Percentiles rank a stretch among this genome's conserved stretches.
These are phyloP conservation scores for Scaptomyza hsui DNA, from an alignment of 1,140 invertebrate species.

Conservation along the genomic window DNA sequence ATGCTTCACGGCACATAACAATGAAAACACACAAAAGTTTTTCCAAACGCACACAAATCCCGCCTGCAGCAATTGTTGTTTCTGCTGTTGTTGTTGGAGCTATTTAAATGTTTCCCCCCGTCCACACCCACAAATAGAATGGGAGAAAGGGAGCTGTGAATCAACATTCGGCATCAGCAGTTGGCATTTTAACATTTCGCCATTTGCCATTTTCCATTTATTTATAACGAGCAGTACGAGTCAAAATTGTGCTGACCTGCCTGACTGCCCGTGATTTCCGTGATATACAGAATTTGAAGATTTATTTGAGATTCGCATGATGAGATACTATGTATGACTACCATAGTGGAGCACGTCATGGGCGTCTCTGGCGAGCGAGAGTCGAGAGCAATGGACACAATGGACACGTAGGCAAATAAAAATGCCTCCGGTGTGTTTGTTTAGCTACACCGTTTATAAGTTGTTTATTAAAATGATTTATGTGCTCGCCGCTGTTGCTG, in stretches of 20 bases:
- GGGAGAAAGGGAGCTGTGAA: slow-evolving; percentile 1
- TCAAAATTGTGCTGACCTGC: slow-evolving; percentile 44
- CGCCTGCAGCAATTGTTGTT: slow-evolving; percentile 1
- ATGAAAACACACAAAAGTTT: slow-evolving; percentile 13
- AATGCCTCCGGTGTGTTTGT: slow-evolving; percentile 61
- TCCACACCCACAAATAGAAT: background rate
- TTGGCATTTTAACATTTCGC: slow-evolving; percentile 20
- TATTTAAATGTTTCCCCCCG: background rate
- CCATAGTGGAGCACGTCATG: background rate
- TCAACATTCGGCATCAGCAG: slow-evolving; percentile 30
- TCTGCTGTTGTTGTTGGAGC: background rate
- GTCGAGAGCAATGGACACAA: slow-evolving; percentile 21
- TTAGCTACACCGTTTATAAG: slow-evolving; percentile 42
- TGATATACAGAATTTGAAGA: slow-evolving; percentile 70
- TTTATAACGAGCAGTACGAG: slow-evolving; percentile 16
- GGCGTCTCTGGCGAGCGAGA: background rate
- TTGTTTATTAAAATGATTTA: slow-evolving; percentile 75
- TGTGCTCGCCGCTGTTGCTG: slow-evolving; percentile 34
- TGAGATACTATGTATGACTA: slow-evolving; percentile 46
- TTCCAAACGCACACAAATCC: slow-evolving; percentile 3
- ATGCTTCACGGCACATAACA: slow-evolving; percentile 35
- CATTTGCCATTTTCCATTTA: slow-evolving; percentile 47
- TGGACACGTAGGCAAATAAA: slow-evolving; percentile 79
- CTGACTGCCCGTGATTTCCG: slow-evolving; percentile 69
- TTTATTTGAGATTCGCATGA: slow-evolving; percentile 78